Percentiles rank a stretch among this genome's conserved stretches.
phyloP scores from a whole-genome alignment of 2,113 vertebrate genomes.

The Tetraodon nigroviridis region DNA sequence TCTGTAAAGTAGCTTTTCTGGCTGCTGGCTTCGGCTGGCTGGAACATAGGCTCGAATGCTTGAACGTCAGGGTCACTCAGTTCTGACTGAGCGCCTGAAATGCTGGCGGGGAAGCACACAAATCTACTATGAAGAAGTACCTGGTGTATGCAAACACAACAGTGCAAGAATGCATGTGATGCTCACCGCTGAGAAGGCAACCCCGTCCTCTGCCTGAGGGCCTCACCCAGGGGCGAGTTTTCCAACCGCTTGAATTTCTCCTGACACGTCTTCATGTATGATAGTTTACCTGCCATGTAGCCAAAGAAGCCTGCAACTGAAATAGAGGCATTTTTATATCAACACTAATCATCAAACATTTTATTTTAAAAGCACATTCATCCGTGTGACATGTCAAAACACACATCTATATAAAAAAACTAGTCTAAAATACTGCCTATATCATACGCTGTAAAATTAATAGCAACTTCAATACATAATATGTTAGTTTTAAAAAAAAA shows the following conservation, averaged over 20 bases:
- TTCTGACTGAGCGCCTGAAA: constrained; percentile 43
- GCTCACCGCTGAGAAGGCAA: constrained; percentile 37
- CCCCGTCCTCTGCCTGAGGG: constrained; percentile 72
- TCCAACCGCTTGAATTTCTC: constrained; percentile 88
- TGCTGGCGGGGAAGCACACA: too few species aligned
- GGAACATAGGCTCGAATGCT: constrained; percentile 51
- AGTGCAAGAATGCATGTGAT: neutral
- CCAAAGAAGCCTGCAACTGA: constrained; percentile 86
- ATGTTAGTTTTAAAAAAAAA: too few species aligned
- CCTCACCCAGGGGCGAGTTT: constrained; percentile 86
- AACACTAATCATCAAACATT: neutral
- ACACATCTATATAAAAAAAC: too few species aligned
- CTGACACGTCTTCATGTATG: constrained; percentile 84
- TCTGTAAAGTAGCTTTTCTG: constrained; percentile 33
- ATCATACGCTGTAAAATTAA: too few species aligned
- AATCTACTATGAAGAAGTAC: neutral
- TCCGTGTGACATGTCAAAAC: too few species aligned
- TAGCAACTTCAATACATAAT: too few species aligned
- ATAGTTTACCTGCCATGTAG: constrained; percentile 86
- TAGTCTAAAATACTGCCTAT: too few species aligned
- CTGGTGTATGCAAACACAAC: neutral
- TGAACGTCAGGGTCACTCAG: constrained; percentile 42
- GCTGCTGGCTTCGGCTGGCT: constrained; percentile 23
- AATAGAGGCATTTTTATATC: constrained; percentile 3
- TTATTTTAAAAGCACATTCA: too few species aligned